phyloP scores from a whole-genome alignment of 2,113 vertebrate genomes.

The Corvus cornix region DNA sequence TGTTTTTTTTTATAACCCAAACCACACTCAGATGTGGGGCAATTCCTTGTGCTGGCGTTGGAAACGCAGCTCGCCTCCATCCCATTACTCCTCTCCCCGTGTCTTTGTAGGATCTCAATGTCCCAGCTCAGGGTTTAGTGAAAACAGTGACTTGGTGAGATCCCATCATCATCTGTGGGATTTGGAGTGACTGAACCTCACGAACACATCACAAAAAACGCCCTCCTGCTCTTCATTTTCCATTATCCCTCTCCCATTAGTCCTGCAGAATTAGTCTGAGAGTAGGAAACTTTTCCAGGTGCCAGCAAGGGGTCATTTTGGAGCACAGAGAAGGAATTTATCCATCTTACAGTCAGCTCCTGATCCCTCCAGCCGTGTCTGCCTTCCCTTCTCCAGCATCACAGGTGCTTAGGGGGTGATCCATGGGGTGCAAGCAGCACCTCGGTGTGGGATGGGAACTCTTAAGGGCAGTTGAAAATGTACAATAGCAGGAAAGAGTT shows the following conservation, averaged over 20 bases:
- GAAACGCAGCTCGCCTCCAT: fast-evolving
- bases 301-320: neutral
- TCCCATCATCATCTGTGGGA: neutral
- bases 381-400: neutral
- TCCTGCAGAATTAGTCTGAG: neutral
- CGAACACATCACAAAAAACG: fast-evolving
- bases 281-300: neutral
- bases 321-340: neutral
- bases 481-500: neutral
- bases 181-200: neutral
- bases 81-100: fast-evolving
- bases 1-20: neutral
- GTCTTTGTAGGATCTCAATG: neutral
- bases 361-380: neutral
- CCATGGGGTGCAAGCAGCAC: neutral
- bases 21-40: too few species aligned
- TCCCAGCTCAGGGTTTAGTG: neutral
- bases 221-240: neutral
- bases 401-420: neutral
- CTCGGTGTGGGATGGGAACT: neutral
- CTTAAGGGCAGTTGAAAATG: neutral
- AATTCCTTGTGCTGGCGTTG: neutral
- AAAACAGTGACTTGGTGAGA: neutral
- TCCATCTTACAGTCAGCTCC: neutral
- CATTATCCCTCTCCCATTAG: neutral